These are phyloP conservation scores for Saccostrea echinata DNA, from an alignment of 1,140 invertebrate genomes.

Conservation along the genomic window DNA sequence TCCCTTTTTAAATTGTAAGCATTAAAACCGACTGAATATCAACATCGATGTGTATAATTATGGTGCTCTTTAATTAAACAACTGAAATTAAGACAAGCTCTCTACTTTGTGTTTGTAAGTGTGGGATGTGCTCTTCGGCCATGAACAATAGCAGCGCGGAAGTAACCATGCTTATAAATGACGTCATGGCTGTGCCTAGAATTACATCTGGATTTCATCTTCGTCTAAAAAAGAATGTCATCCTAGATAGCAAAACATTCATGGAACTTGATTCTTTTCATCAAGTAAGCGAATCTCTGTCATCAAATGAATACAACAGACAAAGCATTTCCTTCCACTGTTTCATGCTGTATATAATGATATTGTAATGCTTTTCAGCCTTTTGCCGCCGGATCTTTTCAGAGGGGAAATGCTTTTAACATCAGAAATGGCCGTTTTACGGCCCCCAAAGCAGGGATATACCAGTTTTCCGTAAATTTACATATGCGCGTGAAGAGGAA, in stretches of 20 bases:
- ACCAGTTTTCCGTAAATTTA: slow-evolving; percentile 74
- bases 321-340: neutral
- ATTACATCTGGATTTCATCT: slow-evolving; percentile 69
- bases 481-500: slow-evolving; percentile 69
- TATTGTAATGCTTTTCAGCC: slow-evolving; percentile 62
- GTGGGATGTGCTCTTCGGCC: slow-evolving; percentile 12
- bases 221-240: slow-evolving; percentile 65
- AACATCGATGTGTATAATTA: neutral
- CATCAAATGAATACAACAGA: neutral
- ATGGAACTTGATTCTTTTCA: slow-evolving; percentile 72
- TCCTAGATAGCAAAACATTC: slow-evolving; percentile 65
- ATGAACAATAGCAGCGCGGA: neutral
- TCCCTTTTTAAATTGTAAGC: neutral
- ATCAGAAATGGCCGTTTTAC: slow-evolving; percentile 67
- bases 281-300: slow-evolving; percentile 59
- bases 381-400: slow-evolving; percentile 71
- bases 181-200: slow-evolving; percentile 62
- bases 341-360: neutral
- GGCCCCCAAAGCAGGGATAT: slow-evolving; percentile 70
- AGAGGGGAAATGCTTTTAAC: slow-evolving; percentile 71
- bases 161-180: slow-evolving; percentile 41
- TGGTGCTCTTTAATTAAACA: neutral
- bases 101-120: neutral
- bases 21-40: neutral
- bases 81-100: neutral